phyloP scores from a whole-genome alignment of 2,113 vertebrate genomes.

The Eulemur macaco region DNA sequence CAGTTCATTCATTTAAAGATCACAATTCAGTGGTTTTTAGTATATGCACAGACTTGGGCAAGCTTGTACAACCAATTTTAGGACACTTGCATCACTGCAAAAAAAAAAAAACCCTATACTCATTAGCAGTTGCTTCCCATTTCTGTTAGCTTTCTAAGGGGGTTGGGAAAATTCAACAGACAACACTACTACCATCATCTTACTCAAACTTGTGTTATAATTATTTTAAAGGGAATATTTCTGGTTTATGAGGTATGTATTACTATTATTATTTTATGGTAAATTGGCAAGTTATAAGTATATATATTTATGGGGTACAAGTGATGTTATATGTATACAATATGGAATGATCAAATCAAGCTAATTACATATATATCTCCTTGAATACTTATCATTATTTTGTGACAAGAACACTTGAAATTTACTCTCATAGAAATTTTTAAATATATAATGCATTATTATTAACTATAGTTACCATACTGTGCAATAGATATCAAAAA shows the following conservation, averaged over 20 bases:
- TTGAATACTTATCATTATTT: background rate
- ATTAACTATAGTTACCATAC: background rate
- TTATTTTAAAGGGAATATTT: background rate
- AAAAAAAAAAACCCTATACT: background rate
- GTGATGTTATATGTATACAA: background rate
- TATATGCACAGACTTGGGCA: background rate
- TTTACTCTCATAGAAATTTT: background rate
- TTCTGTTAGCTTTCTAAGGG: background rate
- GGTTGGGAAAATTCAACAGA: background rate
- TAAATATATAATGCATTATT: background rate
- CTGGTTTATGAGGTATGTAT: background rate
- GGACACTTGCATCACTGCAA: background rate
- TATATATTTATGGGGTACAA: background rate
- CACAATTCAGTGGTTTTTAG: background rate
- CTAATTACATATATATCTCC: background rate
- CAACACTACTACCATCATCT: background rate
- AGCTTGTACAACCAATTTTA: background rate
- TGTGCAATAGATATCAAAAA: background rate
- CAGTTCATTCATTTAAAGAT: background rate
- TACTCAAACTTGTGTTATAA: background rate
- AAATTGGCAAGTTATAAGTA: background rate
- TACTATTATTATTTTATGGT: background rate
- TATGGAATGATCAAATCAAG: background rate
- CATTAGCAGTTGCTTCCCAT: background rate
- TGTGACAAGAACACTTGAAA: background rate